Conservation (phyloP, 2,113 vertebrate species). For the Chlamydotis undulata region DNA sequence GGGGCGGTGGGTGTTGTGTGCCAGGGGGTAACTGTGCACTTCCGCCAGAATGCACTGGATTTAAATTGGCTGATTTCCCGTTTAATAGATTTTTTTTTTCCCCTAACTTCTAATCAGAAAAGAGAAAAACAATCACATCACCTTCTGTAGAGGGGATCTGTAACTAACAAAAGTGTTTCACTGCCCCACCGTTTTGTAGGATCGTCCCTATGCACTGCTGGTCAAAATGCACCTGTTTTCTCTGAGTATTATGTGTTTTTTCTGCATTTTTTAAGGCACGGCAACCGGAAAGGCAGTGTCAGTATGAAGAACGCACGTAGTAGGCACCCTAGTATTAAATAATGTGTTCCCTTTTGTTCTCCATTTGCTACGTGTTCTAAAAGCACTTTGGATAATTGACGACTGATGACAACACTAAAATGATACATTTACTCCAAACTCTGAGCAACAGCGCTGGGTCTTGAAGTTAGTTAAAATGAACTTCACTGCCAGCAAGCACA, state of each 20-base stretch:
- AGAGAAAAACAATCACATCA: background rate
- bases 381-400: background rate
- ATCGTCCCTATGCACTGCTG: background rate
- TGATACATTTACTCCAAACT: background rate
- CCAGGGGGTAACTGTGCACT: rapidly evolving
- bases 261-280: rapidly evolving
- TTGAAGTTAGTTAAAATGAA: background rate
- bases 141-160: background rate
- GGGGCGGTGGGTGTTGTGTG: rapidly evolving
- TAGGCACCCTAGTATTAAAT: background rate
- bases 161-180: rapidly evolving
- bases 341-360: background rate
- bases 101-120: background rate
- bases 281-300: no score
- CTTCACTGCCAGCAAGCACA: rapidly evolving
- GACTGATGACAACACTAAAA: background rate
- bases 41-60: background rate
- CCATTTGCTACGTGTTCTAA: background rate
- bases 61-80: rapidly evolving
- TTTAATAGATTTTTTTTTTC: rapidly evolving
- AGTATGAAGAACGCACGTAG: rapidly evolving
- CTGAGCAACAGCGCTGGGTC: background rate
- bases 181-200: background rate
- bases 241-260: background rate
- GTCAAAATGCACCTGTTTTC: rapidly evolving